Percentiles rank a stretch among this genome's conserved stretches.
Evolutionary conservation across 2,888 invertebrate species (phyloP).

Genomic region (Xestobium rufovillosum): DNA sequence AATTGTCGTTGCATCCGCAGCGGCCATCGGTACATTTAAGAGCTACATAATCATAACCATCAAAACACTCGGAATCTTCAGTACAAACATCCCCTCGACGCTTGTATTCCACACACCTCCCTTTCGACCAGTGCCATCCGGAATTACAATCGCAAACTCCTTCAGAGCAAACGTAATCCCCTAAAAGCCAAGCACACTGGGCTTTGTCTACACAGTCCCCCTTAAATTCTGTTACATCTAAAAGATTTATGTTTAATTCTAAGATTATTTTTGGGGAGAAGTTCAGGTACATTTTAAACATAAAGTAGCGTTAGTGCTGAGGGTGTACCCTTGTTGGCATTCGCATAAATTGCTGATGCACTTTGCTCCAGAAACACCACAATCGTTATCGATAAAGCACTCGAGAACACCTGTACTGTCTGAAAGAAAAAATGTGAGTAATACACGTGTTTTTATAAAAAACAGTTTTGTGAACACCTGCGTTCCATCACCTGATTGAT

Average conservation of each 20-base stretch:
- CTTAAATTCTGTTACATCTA: constrained; percentile 16
- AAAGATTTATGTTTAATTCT: too few species aligned
- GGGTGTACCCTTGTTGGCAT: constrained; percentile 16
- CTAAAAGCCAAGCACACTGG: constrained; percentile 22
- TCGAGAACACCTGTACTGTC: constrained; percentile 16
- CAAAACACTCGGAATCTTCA: constrained; percentile 22
- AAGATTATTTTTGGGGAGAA: too few species aligned
- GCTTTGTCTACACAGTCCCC: constrained; percentile 19
- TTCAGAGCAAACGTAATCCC: constrained; percentile 15
- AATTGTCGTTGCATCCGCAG: constrained; percentile 24
- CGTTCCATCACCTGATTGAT: too few species aligned
- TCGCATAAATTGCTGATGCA: constrained; percentile 16
- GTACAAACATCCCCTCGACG: constrained; percentile 16
- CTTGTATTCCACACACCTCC: constrained; percentile 16
- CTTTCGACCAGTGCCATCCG: constrained; percentile 19
- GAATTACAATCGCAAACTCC: constrained; percentile 19
- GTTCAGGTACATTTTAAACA: constrained; percentile 18
- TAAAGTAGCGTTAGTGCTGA: constrained; percentile 13
- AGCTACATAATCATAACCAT: constrained; percentile 21
- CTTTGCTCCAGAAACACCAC: constrained; percentile 7
- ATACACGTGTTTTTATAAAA: too few species aligned
- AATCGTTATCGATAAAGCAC: constrained; percentile 13
- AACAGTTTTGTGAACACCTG: too few species aligned
- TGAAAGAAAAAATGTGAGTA: too few species aligned
- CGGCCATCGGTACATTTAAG: constrained; percentile 16